Conservation (phyloP, 2,113 vertebrate species). For the Tetraodon nigroviridis region DNA sequence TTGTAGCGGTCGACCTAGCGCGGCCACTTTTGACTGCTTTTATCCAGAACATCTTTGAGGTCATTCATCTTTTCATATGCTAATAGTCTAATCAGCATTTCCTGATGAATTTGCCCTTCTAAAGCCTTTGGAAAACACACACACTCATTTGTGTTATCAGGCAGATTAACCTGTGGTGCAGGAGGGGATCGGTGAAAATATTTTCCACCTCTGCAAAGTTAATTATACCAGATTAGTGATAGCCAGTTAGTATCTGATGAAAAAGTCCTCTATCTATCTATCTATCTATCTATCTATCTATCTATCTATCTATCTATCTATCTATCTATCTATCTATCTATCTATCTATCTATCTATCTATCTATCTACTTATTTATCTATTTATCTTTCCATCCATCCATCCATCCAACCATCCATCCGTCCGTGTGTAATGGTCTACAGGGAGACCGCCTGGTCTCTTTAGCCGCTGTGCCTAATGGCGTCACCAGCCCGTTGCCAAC, state of each 20-base stretch:
- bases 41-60: slow-evolving; percentile 59
- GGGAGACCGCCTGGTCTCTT: background rate
- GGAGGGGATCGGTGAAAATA: slow-evolving; percentile 36
- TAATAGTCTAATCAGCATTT: slow-evolving; percentile 69
- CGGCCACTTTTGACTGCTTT: slow-evolving; percentile 64
- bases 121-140: slow-evolving; percentile 26
- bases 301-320: no score
- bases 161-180: slow-evolving; percentile 61
- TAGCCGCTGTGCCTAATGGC: no score
- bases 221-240: background rate
- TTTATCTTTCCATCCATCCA: no score
- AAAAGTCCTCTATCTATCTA: slow-evolving; percentile 1
- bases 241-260: slow-evolving; percentile 1
- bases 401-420: no score
- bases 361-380: no score
- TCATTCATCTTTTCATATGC: slow-evolving; percentile 67
- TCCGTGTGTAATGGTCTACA: background rate
- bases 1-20: slow-evolving; percentile 42
- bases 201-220: background rate
- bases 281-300: no score
- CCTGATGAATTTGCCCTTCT: slow-evolving; percentile 27
- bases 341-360: no score
- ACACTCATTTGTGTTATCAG: slow-evolving; percentile 51
- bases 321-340: no score
- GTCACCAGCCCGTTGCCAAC: background rate